Percentiles rank a stretch among this genome's conserved stretches.
Conservation (phyloP, 2,113 vertebrate genomes). For the Morone saxatilis region DNA sequence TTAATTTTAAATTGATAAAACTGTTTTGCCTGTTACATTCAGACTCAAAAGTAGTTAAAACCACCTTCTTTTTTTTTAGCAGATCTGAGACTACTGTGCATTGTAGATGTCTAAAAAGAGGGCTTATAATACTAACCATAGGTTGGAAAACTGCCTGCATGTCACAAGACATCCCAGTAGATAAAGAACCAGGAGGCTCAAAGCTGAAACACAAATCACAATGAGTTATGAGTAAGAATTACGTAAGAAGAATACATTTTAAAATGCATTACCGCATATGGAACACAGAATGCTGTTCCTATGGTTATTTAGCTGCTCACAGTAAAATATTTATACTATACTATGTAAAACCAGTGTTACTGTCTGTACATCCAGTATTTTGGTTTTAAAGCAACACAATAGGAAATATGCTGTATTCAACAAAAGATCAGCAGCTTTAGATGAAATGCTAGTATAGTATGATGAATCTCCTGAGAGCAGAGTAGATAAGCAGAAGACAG, state of each 20-base stretch:
- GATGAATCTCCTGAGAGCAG: constrained; percentile 18
- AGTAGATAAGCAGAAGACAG: not conserved
- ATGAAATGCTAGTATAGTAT: not conserved
- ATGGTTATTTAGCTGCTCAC: not conserved
- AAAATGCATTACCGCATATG: not conserved
- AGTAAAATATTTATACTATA: not conserved
- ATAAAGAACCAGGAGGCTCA: constrained; percentile 88
- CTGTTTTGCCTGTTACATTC: not conserved
- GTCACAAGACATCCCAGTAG: constrained; percentile 92
- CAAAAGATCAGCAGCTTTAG: constrained; percentile 15
- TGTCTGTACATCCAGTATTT: not conserved
- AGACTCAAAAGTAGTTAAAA: not conserved
- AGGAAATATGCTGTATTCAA: constrained; percentile 3
- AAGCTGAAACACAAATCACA: constrained; percentile 84
- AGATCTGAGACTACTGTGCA: not conserved
- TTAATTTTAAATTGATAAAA: not conserved
- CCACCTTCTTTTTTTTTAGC: not conserved
- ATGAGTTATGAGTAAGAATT: not conserved
- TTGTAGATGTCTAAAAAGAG: not conserved
- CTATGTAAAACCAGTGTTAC: not conserved
- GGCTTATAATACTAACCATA: constrained; percentile 83
- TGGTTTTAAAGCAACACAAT: constrained; percentile 1
- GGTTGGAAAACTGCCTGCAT: constrained; percentile 89
- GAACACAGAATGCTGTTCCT: not conserved
- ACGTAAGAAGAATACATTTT: not conserved